Percentiles rank a stretch among this genome's conserved stretches.
These are phyloP conservation scores for Coenobita brevimanus DNA, from an alignment of 1,140 invertebrate genomes.

Conservation along the genomic window DNA sequence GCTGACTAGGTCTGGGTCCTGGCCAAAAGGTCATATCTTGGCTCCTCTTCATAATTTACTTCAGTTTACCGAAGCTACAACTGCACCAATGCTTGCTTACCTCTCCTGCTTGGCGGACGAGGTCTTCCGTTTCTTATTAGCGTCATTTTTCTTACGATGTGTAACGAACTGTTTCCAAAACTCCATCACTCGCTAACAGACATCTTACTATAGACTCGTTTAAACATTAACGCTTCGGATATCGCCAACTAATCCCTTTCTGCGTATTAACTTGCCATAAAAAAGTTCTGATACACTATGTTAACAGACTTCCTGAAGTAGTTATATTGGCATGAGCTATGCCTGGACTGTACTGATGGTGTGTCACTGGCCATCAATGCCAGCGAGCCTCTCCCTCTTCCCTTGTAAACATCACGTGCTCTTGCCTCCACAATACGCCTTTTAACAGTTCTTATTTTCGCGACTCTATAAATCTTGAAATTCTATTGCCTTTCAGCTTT, in stretches of 20 bases:
- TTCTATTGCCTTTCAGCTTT: no score
- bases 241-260: no score
- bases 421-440: neutral
- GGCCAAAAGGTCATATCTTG: neutral
- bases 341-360: no score
- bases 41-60: neutral
- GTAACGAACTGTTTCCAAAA: constrained; percentile 35
- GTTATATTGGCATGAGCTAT: no score
- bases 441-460: no score
- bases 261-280: no score
- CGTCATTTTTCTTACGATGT: constrained; percentile 44
- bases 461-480: no score
- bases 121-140: neutral
- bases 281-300: no score
- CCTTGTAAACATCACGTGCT: constrained; percentile 25
- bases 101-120: neutral
- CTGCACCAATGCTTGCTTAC: neutral
- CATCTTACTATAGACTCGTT: constrained; percentile 44
- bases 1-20: constrained; percentile 1
- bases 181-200: constrained; percentile 24
- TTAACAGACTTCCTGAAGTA: no score
- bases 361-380: no score
- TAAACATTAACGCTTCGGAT: neutral
- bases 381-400: neutral
- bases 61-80: neutral